phyloP scores from a whole-genome alignment of 2,797 vertebrate species.

The Ibycter americanus region DNA sequence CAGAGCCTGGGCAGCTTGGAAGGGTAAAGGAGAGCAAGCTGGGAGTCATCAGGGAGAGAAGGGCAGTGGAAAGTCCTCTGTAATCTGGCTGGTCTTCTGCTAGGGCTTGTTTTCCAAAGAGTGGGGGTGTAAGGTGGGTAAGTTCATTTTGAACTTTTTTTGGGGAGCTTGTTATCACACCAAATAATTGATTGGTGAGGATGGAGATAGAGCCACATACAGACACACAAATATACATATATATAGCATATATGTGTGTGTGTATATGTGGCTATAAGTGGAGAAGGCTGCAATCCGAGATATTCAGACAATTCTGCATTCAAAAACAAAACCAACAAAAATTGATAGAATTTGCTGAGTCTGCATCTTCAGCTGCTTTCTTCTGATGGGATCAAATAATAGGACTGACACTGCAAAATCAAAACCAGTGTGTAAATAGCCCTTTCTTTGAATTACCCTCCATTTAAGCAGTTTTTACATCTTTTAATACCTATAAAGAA shows the following conservation, averaged over 20 bases:
- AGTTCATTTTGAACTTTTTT: not conserved
- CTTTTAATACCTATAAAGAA: not conserved
- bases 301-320: not conserved
- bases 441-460: not conserved
- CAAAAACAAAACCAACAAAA: not conserved
- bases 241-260: not conserved
- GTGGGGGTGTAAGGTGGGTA: not conserved
- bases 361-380: not conserved
- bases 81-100: not conserved
- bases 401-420: not conserved
- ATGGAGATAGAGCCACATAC: not conserved
- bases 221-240: rapidly evolving
- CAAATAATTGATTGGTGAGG: not conserved
- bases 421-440: not conserved
- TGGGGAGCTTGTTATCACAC: rapidly evolving
- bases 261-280: not conserved
- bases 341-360: not conserved
- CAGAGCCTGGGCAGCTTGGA: not conserved
- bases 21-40: not conserved
- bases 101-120: not conserved
- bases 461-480: not conserved
- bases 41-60: not conserved
- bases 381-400: not conserved
- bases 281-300: not conserved
- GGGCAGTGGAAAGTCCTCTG: not conserved